phyloP scores from a whole-genome alignment of 2,797 vertebrate species.

The Spea hammondii region DNA sequence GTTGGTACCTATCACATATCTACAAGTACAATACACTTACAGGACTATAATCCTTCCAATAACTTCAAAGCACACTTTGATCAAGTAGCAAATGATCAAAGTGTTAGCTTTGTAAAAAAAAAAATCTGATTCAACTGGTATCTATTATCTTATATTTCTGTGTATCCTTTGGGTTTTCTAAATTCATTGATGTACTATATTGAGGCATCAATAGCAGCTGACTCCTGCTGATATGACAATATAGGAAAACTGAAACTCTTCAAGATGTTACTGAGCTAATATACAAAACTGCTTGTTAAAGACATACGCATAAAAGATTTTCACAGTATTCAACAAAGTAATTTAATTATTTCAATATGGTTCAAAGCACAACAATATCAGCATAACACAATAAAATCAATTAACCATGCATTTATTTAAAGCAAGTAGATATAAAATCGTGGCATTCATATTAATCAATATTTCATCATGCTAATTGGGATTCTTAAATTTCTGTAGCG shows the following conservation, averaged over 20 bases:
- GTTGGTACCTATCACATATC: slow-evolving; percentile 31
- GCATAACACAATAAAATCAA: neutral
- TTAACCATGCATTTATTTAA: no score
- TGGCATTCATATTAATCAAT: no score
- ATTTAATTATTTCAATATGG: slow-evolving; percentile 14
- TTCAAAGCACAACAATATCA: neutral
- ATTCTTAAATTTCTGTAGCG: no score
- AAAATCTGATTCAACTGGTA: slow-evolving; percentile 47
- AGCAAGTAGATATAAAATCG: no score
- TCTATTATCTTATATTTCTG: slow-evolving; percentile 39
- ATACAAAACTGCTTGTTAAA: neutral
- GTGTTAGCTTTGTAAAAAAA: slow-evolving; percentile 51
- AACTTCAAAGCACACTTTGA: slow-evolving; percentile 64
- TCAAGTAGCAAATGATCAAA: slow-evolving; percentile 69
- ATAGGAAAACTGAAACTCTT: slow-evolving; percentile 14
- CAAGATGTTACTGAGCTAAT: slow-evolving; percentile 6
- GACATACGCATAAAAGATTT: slow-evolving; percentile 8
- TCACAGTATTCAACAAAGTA: neutral
- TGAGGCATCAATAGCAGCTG: slow-evolving; percentile 22
- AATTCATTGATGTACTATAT: slow-evolving; percentile 48
- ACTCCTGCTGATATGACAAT: slow-evolving; percentile 43
- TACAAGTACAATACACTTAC: slow-evolving; percentile 50
- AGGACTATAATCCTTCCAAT: slow-evolving; percentile 62
- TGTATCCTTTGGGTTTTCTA: slow-evolving; percentile 37
- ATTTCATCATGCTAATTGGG: no score